Percentiles rank a stretch among this genome's conserved stretches.
Evolutionary conservation across 2,113 vertebrate species (phyloP).

Genomic region (Heterocephalus glaber): DNA sequence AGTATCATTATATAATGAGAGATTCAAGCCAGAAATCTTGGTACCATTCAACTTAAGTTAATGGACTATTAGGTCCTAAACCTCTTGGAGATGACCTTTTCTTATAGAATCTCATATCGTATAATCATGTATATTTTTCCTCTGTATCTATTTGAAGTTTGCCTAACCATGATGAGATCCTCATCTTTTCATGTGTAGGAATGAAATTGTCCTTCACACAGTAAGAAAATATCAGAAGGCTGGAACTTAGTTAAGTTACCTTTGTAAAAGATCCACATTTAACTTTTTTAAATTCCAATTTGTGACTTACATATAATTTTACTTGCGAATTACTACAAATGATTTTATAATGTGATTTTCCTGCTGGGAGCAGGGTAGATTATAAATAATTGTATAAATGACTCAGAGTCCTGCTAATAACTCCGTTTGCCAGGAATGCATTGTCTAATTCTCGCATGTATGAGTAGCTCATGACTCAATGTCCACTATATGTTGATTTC

Average conservation of each 20-base stretch:
- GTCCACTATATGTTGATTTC: background rate
- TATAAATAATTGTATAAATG: background rate
- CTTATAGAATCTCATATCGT: background rate
- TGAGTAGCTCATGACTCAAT: background rate
- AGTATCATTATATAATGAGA: background rate
- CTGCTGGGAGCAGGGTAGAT: background rate
- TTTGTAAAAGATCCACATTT: background rate
- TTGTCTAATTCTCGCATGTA: background rate
- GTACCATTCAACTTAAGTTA: background rate
- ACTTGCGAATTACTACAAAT: constrained; percentile 47
- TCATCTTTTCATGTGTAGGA: background rate
- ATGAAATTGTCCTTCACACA: background rate
- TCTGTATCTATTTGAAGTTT: background rate
- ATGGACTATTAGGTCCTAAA: background rate
- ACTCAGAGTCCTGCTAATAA: background rate
- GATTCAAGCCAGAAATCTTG: background rate
- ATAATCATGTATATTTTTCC: background rate
- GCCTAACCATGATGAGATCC: background rate
- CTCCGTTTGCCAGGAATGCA: background rate
- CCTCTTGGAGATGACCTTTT: background rate
- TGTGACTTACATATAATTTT: constrained; percentile 33
- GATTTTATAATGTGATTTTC: background rate
- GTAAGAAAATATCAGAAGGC: constrained; percentile 24
- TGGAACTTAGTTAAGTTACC: constrained; percentile 13
- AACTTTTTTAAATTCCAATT: background rate